These are phyloP conservation scores for Drosophila kokeensis DNA, from an alignment of 2,888 invertebrate genomes.

Conservation along the genomic window DNA sequence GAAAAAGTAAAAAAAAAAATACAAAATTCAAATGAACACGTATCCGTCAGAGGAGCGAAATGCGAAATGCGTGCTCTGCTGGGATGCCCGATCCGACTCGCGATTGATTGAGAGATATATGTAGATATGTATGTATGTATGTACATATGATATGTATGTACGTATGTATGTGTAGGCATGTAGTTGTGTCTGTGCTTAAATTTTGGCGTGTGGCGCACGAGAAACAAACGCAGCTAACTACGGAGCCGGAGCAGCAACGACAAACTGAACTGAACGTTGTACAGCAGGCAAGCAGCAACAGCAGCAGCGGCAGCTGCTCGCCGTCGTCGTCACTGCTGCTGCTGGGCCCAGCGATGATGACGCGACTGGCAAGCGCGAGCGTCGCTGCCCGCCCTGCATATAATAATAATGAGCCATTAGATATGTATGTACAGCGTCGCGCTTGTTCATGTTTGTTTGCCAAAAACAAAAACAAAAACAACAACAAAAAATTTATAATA, in stretches of 20 bases:
- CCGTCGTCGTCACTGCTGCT: slow-evolving; percentile 19
- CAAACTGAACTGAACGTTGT: slow-evolving; percentile 45
- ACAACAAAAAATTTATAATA: neutral
- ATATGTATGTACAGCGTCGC: slow-evolving; percentile 16
- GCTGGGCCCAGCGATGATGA: slow-evolving; percentile 39
- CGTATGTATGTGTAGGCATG: neutral
- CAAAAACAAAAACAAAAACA: slow-evolving; percentile 30
- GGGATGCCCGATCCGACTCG: slow-evolving; percentile 58
- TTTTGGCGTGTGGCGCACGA: slow-evolving; percentile 37
- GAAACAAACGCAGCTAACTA: slow-evolving; percentile 55
- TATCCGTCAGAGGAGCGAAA: slow-evolving; percentile 21
- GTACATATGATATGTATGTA: neutral
- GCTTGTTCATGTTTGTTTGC: slow-evolving; percentile 15
- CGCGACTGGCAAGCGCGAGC: slow-evolving; percentile 44
- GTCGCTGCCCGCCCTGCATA: slow-evolving; percentile 34
- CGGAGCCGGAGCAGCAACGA: slow-evolving; percentile 61
- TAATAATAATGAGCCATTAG: slow-evolving; percentile 62
- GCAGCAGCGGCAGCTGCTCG: slow-evolving; percentile 34
- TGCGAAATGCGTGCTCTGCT: slow-evolving; percentile 35
- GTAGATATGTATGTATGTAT: neutral
- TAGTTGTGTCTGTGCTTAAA: slow-evolving; percentile 12
- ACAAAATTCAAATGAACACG: slow-evolving; percentile 21
- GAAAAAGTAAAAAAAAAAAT: neutral
- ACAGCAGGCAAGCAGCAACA: slow-evolving; percentile 42
- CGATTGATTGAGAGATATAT: slow-evolving; percentile 75